phyloP scores from a whole-genome alignment of 2,797 vertebrate genomes.

The Sebastes diaconus region DNA sequence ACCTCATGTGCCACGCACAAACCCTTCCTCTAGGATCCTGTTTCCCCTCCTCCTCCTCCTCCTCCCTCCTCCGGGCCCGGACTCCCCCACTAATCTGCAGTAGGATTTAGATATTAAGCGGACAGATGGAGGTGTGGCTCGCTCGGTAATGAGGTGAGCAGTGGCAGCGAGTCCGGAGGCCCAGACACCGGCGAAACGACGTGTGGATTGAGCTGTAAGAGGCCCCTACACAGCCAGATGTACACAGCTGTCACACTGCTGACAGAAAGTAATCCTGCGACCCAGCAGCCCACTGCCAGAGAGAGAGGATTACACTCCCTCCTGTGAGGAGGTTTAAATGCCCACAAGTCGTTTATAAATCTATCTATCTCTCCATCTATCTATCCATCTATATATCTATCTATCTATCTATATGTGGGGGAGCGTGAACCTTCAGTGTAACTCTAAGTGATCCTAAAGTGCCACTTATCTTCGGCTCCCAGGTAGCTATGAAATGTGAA shows the following conservation, averaged over 20 bases:
- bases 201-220: constrained; percentile 81
- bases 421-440: neutral
- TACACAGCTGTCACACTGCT: constrained; percentile 88
- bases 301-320: constrained; percentile 22
- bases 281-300: constrained; percentile 28
- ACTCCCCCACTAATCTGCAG: constrained; percentile 57
- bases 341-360: neutral
- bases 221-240: constrained; percentile 85
- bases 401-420: neutral
- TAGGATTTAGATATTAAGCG: constrained; percentile 72
- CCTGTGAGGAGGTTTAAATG: constrained; percentile 10
- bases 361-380: neutral
- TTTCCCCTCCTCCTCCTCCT: constrained; percentile 13
- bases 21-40: constrained; percentile 49
- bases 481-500: constrained; percentile 41
- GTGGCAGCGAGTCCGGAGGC: constrained; percentile 68
- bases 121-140: constrained; percentile 75
- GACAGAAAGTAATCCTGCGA: constrained; percentile 79
- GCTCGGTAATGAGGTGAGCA: constrained; percentile 74
- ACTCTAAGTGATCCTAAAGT: constrained; percentile 29
- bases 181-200: constrained; percentile 76
- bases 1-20: constrained; percentile 41
- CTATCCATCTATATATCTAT: neutral
- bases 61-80: neutral
- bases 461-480: constrained; percentile 19